Conservation (phyloP, 2,113 vertebrate species). For the Melanotaenia duboulayi region DNA sequence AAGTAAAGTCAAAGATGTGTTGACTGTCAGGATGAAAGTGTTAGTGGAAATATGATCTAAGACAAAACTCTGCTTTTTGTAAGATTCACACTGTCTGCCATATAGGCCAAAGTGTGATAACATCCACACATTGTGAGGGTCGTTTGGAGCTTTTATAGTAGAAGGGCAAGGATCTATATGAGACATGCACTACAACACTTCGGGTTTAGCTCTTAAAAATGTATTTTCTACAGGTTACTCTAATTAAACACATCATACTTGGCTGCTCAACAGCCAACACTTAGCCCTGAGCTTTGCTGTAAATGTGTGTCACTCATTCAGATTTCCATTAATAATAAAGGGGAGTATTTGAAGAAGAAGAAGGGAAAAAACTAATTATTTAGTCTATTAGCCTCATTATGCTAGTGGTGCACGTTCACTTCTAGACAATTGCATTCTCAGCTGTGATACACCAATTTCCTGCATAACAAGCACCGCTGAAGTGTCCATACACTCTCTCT, state of each 20-base stretch:
- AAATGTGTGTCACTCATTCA: no score
- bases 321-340: no score
- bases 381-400: slow-evolving; percentile 23
- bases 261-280: no score
- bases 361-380: background rate
- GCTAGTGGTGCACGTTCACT: background rate
- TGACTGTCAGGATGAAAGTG: background rate
- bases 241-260: no score
- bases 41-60: slow-evolving; percentile 9
- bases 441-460: slow-evolving; percentile 13
- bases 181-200: no score
- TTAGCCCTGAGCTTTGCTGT: no score
- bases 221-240: no score
- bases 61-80: background rate
- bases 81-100: background rate
- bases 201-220: no score
- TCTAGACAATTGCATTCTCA: slow-evolving; percentile 12
- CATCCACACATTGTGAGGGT: background rate
- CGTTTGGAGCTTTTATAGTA: no score
- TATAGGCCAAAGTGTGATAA: background rate
- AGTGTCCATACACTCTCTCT: background rate
- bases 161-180: no score
- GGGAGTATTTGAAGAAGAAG: no score
- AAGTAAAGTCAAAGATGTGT: background rate
- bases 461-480: slow-evolving; percentile 27